phyloP scores from a whole-genome alignment of 2,113 vertebrate species.

The Paraplagusia blochii region DNA sequence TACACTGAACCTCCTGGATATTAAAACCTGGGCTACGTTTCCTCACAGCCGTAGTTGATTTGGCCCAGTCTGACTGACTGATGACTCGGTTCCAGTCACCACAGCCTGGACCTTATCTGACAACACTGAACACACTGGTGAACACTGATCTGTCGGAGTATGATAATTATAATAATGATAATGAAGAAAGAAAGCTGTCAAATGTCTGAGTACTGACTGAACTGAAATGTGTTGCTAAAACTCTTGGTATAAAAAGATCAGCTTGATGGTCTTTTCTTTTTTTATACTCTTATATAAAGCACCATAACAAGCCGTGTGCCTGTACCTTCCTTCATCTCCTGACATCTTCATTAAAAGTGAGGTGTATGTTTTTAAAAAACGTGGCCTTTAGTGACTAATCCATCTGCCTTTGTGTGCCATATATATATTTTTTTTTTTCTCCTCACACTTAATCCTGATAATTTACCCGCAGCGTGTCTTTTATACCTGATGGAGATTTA shows the following conservation, averaged over 20 bases:
- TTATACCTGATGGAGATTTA: conserved; percentile 55
- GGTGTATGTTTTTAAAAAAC: conserved; percentile 24
- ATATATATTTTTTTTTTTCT: too few species aligned
- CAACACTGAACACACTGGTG: too few species aligned
- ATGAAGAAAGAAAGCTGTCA: conserved; percentile 65
- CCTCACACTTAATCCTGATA: conserved; percentile 25
- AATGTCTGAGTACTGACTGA: conserved; percentile 51
- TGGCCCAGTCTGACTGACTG: too few species aligned
- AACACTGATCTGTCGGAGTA: too few species aligned
- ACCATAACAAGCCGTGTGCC: conserved; percentile 51
- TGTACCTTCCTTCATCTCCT: conserved; percentile 52
- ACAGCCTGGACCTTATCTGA: too few species aligned
- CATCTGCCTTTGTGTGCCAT: conserved; percentile 24
- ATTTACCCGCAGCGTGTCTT: conserved; percentile 34
- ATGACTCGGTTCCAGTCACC: conserved; percentile 14
- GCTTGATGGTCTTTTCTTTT: conserved; percentile 72
- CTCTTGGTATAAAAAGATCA: conserved; percentile 67
- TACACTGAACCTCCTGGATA: too few species aligned
- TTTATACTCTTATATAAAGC: conserved; percentile 65
- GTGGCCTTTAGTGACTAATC: conserved; percentile 64
- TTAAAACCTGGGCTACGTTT: too few species aligned
- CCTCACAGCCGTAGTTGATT: too few species aligned
- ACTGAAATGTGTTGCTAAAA: conserved; percentile 47
- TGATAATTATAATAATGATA: conserved; percentile 5
- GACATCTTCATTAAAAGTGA: conserved; percentile 74